Evolutionary conservation across 2,797 vertebrate species (phyloP), one percentile per base, ranked within the genome.

Genomic region (Triplophysa bombifrons): DNA sequence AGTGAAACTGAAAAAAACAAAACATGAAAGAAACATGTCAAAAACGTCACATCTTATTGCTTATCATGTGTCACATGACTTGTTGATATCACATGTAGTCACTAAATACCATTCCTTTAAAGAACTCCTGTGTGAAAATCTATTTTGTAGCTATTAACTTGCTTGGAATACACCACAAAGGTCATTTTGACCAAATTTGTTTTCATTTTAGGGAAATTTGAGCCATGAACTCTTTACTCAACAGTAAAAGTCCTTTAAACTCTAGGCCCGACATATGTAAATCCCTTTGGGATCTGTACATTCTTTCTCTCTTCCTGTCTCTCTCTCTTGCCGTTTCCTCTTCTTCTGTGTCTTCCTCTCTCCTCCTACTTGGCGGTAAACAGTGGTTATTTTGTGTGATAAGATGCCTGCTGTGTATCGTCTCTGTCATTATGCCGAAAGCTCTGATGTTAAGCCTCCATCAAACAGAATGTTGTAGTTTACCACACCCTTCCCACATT

Each of bases 381-480:
- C 72, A 86, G 74, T 82, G 78, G 74, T 79, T 82, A 75, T 84
- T 82, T 78, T 78, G 77, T 68, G 75, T 78, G 71, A 74, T 80
- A 85, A 78, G 71, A 69, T 34, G 69, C 71, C 84, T 72, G 74
- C 74, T 85, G 78, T 67, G 82, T 70, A 68, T 75, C 66, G 69
- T 80, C 56, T 86, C 76, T 69, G 71, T 73, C 53, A 65, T 64
- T 80, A 44, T 17, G 56, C 79, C 70, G 72, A 82, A 46, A 55
- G 70, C 71, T 80, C 65, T 66, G 56, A 73, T 80, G 78, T 63
- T 73, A 80, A 80, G 78, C 78, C 70, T 73, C 63, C 61, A 80
- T 85, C 84, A 85, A 85, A 85, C 82, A 61, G 84, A 85, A 85
- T 85, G 77, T 50, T 82, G 83, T 82, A 85, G 82, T 84, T 80